A percentile compares a stretch with the other conserved stretches of the same genome.
These are phyloP conservation scores for Drosophila micromelanica DNA, from an alignment of 1,140 invertebrate genomes.

Conservation along the genomic window DNA sequence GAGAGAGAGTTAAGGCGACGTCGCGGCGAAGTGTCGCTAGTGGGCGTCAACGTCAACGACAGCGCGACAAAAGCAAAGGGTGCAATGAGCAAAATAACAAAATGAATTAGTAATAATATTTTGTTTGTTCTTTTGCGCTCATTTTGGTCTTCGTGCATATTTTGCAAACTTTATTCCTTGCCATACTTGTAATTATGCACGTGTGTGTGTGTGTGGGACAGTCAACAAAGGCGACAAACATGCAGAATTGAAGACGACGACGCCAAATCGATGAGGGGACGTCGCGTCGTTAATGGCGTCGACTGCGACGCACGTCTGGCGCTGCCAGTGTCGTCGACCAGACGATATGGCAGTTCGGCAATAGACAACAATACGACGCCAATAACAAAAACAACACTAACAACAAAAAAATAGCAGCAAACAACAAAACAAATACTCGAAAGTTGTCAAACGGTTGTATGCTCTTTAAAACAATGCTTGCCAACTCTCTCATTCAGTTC, in stretches of 20 bases:
- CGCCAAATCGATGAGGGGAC: constrained; percentile 62
- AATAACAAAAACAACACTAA: constrained; percentile 11
- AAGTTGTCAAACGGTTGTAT: constrained; percentile 23
- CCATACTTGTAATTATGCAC: constrained; percentile 22
- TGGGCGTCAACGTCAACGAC: constrained; percentile 12
- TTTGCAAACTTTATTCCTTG: constrained; percentile 38
- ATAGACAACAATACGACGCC: constrained; percentile 31
- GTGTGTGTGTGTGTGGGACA: constrained; percentile 14
- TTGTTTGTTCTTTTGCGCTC: constrained; percentile 49
- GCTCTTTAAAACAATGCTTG: constrained; percentile 17
- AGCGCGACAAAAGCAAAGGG: constrained; percentile 42
- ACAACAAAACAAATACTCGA: neutral
- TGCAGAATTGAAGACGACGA: constrained; percentile 16
- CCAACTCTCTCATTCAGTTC: constrained; percentile 1
- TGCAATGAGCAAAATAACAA: constrained; percentile 58
- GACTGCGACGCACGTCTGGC: constrained; percentile 64
- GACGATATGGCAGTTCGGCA: constrained; percentile 48
- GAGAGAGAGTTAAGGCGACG: neutral
- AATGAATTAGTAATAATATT: constrained; percentile 78
- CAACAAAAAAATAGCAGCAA: neutral
- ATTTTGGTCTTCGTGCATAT: constrained; percentile 33
- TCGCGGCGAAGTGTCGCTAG: constrained; percentile 17
- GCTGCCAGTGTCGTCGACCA: constrained; percentile 66
- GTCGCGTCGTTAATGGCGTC: constrained; percentile 60
- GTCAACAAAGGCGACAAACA: constrained; percentile 27